Conservation (phyloP, 2,888 invertebrate species). For the Drosophila fungiperda region DNA sequence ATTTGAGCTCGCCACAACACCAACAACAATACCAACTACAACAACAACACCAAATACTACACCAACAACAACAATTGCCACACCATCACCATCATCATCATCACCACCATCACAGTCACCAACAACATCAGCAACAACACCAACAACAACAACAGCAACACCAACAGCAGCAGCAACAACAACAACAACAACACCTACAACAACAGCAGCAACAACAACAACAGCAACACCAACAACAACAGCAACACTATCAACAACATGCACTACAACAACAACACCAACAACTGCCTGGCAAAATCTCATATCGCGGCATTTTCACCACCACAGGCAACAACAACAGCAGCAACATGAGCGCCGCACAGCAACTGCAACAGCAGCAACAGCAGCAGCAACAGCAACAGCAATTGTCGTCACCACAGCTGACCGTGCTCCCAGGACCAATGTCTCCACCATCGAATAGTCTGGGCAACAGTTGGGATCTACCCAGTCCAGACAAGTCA, state of each 20-base stretch:
- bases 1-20: conserved; percentile 79
- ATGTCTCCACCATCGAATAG: conserved; percentile 87
- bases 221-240: conserved; percentile 72
- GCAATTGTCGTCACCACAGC: conserved; percentile 84
- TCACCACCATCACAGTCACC: conserved; percentile 56
- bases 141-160: conserved; percentile 79
- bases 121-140: conserved; percentile 70
- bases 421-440: conserved; percentile 84
- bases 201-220: conserved; percentile 84
- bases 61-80: conserved; percentile 73
- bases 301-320: conserved; percentile 90
- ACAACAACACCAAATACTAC: conserved; percentile 84
- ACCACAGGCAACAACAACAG: conserved; percentile 87
- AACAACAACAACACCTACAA: conserved; percentile 75
- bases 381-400: conserved; percentile 74
- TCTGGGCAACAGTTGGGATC: conserved; percentile 90
- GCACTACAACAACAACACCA: conserved; percentile 79
- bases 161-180: conserved; percentile 75
- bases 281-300: conserved; percentile 86
- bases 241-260: conserved; percentile 80
- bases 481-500: conserved; percentile 89
- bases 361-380: conserved; percentile 47
- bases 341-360: conserved; percentile 81
- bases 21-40: conserved; percentile 70
- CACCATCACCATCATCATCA: conserved; percentile 63